Percentiles rank a stretch among this genome's conserved stretches.
Evolutionary conservation across 2,888 invertebrate genomes (phyloP).

Genomic region (Carabus problematicus): DNA sequence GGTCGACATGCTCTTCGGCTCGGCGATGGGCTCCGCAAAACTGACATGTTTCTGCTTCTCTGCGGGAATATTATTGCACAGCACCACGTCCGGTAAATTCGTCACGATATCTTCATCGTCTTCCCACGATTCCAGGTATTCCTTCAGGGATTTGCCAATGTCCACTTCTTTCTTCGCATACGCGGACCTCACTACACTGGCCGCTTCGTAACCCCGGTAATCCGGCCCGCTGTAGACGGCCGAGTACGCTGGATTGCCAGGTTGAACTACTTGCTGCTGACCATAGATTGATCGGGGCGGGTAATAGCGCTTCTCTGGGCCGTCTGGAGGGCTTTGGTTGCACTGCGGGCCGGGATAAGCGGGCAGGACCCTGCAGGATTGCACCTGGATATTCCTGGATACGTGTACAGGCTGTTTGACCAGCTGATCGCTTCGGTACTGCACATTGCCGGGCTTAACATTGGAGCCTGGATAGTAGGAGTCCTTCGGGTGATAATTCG

Average conservation of each 20-base stretch:
- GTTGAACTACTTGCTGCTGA: conserved; percentile 14
- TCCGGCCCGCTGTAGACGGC: conserved; percentile 17
- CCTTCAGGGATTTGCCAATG: conserved; percentile 33
- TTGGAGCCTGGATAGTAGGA: conserved; percentile 11
- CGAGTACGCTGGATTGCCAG: conserved; percentile 2
- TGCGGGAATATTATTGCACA: conserved; percentile 32
- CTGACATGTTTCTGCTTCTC: conserved; percentile 20
- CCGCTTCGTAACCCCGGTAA: neutral
- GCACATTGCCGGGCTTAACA: conserved; percentile 14
- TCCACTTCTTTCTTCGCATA: conserved; percentile 32
- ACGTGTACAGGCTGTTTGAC: conserved; percentile 14
- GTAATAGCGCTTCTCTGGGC: conserved; percentile 6
- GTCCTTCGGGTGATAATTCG: conserved; percentile 22
- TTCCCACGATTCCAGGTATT: conserved; percentile 38
- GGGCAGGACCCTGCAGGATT: conserved; percentile 4
- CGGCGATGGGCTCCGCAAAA: conserved; percentile 8
- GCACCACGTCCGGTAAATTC: conserved; percentile 37
- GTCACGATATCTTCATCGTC: conserved; percentile 40
- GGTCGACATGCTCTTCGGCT: conserved; percentile 16
- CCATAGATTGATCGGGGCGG: conserved; percentile 10
- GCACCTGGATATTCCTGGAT: conserved; percentile 13
- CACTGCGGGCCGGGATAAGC: conserved; percentile 21
- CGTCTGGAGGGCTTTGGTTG: conserved; percentile 9
- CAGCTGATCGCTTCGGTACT: conserved; percentile 23
- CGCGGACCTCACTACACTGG: neutral